These are phyloP conservation scores for Nomada ferruginata DNA, from an alignment of 2,888 invertebrate species.

Conservation along the genomic window DNA sequence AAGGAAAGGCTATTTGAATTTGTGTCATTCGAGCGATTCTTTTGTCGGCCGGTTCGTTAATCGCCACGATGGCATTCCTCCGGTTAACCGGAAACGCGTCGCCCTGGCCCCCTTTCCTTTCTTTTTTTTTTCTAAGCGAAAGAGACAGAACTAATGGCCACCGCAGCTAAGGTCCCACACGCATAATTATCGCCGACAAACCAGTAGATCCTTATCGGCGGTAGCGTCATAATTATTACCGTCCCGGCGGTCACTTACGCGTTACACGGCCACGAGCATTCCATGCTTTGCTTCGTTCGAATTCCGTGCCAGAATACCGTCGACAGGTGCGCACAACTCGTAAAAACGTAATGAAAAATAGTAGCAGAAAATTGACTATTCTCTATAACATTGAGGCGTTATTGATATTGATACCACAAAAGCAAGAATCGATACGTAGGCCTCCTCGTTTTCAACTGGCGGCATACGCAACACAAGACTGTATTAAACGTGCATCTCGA, in stretches of 20 bases:
- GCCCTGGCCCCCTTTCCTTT: conserved; percentile 48
- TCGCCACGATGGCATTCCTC: conserved; percentile 50
- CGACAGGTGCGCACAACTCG: conserved; percentile 48
- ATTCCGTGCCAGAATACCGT: conserved; percentile 43
- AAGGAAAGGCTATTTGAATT: background rate
- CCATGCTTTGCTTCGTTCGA: conserved; percentile 54
- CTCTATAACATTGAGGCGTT: background rate
- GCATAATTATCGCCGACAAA: conserved; percentile 66
- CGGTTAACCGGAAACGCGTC: conserved; percentile 60
- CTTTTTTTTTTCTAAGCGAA: conserved; percentile 31
- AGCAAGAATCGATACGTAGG: conserved; percentile 15
- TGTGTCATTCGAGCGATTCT: conserved; percentile 27
- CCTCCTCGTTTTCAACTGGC: too few relatives aligned
- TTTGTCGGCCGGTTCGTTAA: conserved; percentile 53
- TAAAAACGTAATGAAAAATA: conserved; percentile 1
- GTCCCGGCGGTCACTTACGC: conserved; percentile 64
- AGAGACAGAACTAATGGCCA: conserved; percentile 21
- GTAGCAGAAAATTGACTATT: background rate
- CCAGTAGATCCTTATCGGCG: conserved; percentile 63
- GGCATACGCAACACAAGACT: too few relatives aligned
- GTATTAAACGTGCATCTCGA: too few relatives aligned
- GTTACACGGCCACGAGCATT: conserved; percentile 57
- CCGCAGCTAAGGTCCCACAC: conserved; percentile 57
- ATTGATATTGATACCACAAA: conserved; percentile 22
- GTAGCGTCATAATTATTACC: conserved; percentile 68